Conservation (phyloP, 2,888 invertebrate species). For the Parochlus steinenii region DNA sequence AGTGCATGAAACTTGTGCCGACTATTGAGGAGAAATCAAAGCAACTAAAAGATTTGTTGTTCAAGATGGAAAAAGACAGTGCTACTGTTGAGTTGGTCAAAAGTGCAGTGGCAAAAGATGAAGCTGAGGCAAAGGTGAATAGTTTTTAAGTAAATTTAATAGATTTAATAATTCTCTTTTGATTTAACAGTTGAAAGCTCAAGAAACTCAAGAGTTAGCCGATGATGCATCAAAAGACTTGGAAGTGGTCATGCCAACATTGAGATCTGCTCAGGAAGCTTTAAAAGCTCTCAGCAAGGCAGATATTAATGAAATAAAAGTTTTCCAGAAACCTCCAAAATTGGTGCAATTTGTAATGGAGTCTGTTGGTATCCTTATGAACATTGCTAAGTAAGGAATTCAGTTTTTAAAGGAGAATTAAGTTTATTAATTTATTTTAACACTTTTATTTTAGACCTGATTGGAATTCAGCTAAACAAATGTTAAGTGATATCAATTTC, state of each 20-base stretch:
- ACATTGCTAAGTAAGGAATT: slow-evolving; percentile 47
- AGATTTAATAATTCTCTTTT: not conserved
- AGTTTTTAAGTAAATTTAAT: not conserved
- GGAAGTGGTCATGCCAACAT: slow-evolving; percentile 70
- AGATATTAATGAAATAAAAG: slow-evolving; percentile 79
- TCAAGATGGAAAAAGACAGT: slow-evolving; percentile 60
- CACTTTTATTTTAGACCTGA: slow-evolving; percentile 44
- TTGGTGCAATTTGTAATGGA: slow-evolving; percentile 85
- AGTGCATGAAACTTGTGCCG: slow-evolving; percentile 66
- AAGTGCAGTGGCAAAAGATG: slow-evolving; percentile 62
- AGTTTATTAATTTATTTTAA: not conserved
- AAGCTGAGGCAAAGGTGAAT: slow-evolving; percentile 58
- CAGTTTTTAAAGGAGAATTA: not conserved
- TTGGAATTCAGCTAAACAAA: slow-evolving; percentile 67
- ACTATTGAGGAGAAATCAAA: slow-evolving; percentile 58
- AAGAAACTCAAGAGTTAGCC: slow-evolving; percentile 64
- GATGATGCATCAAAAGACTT: slow-evolving; percentile 80
- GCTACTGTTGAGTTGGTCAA: slow-evolving; percentile 67
- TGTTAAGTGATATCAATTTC: slow-evolving; percentile 71
- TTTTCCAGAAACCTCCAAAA: slow-evolving; percentile 74
- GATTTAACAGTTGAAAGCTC: slow-evolving; percentile 52
- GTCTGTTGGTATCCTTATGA: slow-evolving; percentile 69
- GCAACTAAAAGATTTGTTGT: slow-evolving; percentile 58
- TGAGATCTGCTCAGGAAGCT: slow-evolving; percentile 70
- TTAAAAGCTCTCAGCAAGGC: slow-evolving; percentile 73